These are phyloP conservation scores for Phymastichus coffea DNA, from an alignment of 1,140 invertebrate genomes.

Conservation along the genomic window DNA sequence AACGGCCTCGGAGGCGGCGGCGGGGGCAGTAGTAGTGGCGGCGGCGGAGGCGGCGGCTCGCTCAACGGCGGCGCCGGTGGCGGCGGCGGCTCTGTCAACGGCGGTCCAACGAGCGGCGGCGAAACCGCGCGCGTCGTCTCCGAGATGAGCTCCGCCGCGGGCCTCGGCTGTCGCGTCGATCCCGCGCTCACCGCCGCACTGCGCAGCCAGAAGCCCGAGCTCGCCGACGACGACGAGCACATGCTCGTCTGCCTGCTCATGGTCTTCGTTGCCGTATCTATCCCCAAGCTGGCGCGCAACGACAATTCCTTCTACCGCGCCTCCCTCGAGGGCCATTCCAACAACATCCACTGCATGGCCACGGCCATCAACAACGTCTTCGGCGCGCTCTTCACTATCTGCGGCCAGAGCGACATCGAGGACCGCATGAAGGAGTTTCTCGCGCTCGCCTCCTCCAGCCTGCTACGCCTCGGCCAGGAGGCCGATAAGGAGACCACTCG, in stretches of 20 bases:
- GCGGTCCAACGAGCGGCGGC: conserved; percentile 61
- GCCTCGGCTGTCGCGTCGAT: conserved; percentile 90
- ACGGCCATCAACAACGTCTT: conserved; percentile 96
- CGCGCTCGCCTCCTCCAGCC: conserved; percentile 92
- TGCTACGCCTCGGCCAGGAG: conserved; percentile 91
- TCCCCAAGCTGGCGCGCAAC: conserved; percentile 91
- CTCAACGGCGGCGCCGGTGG: too few species aligned
- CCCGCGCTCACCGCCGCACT: conserved; percentile 88
- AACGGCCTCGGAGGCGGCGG: too few species aligned
- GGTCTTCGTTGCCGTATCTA: conserved; percentile 98
- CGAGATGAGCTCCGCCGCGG: conserved; percentile 96
- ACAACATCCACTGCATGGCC: conserved; percentile 98
- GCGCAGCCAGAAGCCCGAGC: conserved; percentile 81
- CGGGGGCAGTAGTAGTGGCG: too few species aligned
- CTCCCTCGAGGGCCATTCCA: conserved; percentile 91
- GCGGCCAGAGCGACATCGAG: conserved; percentile 92
- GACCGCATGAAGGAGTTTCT: conserved; percentile 98
- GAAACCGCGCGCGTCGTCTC: conserved; percentile 91
- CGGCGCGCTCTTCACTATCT: conserved; percentile 93
- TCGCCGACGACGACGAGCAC: conserved; percentile 87
- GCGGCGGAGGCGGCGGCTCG: too few species aligned
- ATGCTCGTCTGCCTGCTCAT: conserved; percentile 91
- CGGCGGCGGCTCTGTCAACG: too few species aligned
- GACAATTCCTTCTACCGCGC: conserved; percentile 89
- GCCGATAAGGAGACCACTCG: conserved; percentile 91